These are phyloP conservation scores for Lethenteron reissneri DNA, from an alignment of 2,113 vertebrate species.

Conservation along the genomic window DNA sequence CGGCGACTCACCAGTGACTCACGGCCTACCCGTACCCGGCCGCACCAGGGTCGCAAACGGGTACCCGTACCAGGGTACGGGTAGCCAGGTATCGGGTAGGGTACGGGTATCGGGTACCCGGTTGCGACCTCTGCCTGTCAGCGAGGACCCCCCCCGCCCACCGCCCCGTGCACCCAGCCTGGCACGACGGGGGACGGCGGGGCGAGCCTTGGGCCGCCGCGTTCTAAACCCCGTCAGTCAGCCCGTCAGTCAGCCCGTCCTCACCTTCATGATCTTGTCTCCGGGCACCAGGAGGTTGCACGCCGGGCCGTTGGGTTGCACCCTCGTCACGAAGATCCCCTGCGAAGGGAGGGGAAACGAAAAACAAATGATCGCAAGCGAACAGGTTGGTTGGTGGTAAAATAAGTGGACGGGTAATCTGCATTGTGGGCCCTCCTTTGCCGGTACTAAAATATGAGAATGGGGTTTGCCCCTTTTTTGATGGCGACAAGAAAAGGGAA, in stretches of 20 bases:
- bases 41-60: too few species aligned
- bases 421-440: background rate
- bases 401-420: background rate
- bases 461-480: background rate
- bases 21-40: too few species aligned
- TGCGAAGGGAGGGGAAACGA: constrained; percentile 22
- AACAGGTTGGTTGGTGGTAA: constrained; percentile 26
- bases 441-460: background rate
- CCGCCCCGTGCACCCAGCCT: too few species aligned
- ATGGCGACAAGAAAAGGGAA: background rate
- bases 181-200: too few species aligned
- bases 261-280: constrained; percentile 97
- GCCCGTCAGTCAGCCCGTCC: constrained; percentile 12
- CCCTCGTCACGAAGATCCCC: constrained; percentile 99
- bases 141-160: too few species aligned
- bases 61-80: too few species aligned
- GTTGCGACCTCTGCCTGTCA: too few species aligned
- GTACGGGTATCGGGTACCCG: too few species aligned
- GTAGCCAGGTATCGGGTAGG: too few species aligned
- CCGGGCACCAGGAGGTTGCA: constrained; percentile 68
- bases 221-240: too few species aligned
- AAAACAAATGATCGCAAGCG: constrained; percentile 7
- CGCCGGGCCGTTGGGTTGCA: constrained; percentile 97
- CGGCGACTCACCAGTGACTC: too few species aligned
- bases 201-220: too few species aligned